These are phyloP conservation scores for Brienomyrus brachyistius DNA, from an alignment of 2,113 vertebrate species.

Conservation along the genomic window DNA sequence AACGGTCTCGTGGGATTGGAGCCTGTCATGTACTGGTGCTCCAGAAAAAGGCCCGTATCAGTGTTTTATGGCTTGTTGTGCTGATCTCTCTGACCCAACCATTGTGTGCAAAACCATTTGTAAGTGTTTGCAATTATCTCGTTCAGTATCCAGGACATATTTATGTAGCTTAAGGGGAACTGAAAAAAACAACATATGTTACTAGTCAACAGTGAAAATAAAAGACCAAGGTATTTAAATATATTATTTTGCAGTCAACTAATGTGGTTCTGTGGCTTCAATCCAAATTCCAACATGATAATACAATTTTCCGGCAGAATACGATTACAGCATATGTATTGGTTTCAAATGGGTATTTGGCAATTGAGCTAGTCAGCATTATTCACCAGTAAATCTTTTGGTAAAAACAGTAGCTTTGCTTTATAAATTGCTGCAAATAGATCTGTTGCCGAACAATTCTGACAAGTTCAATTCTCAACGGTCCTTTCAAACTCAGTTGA, in stretches of 20 bases:
- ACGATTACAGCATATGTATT: neutral
- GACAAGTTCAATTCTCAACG: neutral
- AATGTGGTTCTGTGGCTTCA: neutral
- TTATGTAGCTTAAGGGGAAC: neutral
- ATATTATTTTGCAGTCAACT: neutral
- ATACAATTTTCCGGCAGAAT: neutral
- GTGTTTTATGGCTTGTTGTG: neutral
- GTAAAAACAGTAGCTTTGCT: neutral
- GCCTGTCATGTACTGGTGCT: neutral
- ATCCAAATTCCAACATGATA: neutral
- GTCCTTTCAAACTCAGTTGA: neutral
- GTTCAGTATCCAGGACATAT: neutral
- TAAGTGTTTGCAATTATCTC: neutral
- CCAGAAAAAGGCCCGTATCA: neutral
- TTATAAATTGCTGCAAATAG: neutral
- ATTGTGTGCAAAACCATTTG: neutral
- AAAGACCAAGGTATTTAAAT: neutral
- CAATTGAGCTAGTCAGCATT: neutral
- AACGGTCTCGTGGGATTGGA: neutral
- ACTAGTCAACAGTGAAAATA: neutral
- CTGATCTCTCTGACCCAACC: neutral
- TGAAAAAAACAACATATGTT: neutral
- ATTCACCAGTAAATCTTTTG: neutral
- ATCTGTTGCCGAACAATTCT: neutral
- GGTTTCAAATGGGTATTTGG: neutral